Conservation (phyloP, 2,888 invertebrate genomes). For the Caprella mutica region DNA sequence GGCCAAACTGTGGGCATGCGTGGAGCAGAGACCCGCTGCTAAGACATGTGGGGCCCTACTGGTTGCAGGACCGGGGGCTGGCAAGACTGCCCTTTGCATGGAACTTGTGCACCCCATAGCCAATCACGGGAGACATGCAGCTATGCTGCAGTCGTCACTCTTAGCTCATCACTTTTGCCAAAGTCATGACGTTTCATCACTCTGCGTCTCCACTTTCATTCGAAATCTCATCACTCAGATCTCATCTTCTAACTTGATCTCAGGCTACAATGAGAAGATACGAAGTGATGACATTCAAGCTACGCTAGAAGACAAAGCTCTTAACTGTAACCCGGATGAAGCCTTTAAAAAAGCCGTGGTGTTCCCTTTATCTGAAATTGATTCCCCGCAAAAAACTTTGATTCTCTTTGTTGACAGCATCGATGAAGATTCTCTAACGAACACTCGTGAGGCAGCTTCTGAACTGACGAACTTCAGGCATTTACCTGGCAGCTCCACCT, state of each 20-base stretch:
- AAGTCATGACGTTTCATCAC: constrained; percentile 67
- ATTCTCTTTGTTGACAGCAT: constrained; percentile 77
- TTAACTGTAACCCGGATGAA: constrained; percentile 80
- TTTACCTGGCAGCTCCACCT: constrained; percentile 13
- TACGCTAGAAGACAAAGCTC: constrained; percentile 61
- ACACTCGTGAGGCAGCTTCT: constrained; percentile 18
- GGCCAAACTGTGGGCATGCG: constrained; percentile 78
- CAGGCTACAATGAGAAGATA: constrained; percentile 61
- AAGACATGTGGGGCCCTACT: constrained; percentile 77
- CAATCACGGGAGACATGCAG: constrained; percentile 55
- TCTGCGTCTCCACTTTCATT: constrained; percentile 74
- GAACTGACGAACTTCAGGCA: constrained; percentile 10
- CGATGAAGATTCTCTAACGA: constrained; percentile 51
- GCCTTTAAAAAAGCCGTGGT: constrained; percentile 78
- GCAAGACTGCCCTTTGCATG: constrained; percentile 80
- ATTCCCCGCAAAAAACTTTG: constrained; percentile 66
- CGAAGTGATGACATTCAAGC: constrained; percentile 71
- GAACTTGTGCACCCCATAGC: constrained; percentile 63
- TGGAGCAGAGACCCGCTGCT: constrained; percentile 64
- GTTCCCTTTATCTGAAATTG: constrained; percentile 73
- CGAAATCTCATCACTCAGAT: constrained; percentile 73
- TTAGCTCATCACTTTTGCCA: constrained; percentile 79
- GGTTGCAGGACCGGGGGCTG: constrained; percentile 83
- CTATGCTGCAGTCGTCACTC: constrained; percentile 59
- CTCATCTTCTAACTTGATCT: constrained; percentile 42